These are phyloP conservation scores for Heteropelma amictum DNA, from an alignment of 2,888 invertebrate genomes.

Conservation along the genomic window DNA sequence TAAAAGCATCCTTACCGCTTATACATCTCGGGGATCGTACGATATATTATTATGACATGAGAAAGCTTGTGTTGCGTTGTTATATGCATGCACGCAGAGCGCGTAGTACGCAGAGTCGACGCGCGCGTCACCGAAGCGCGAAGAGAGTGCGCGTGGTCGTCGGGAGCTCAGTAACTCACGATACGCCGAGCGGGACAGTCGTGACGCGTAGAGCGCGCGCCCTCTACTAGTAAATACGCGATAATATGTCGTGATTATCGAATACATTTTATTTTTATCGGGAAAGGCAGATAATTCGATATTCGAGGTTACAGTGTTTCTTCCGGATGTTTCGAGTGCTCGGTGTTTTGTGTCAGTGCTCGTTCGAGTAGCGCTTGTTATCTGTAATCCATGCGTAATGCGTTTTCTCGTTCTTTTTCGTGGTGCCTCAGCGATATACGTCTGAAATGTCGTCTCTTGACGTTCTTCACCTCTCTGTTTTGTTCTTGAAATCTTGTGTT, in stretches of 20 bases:
- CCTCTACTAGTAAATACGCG: not conserved
- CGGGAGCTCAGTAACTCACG: conserved; percentile 40
- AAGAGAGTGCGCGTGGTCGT: conserved; percentile 53
- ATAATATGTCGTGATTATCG: no score
- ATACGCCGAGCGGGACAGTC: conserved; percentile 25
- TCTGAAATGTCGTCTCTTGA: not conserved
- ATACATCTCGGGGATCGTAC: not conserved
- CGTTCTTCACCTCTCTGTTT: not conserved
- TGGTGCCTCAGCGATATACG: not conserved
- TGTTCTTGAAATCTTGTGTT: conserved; percentile 64
- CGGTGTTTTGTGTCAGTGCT: not conserved
- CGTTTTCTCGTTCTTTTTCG: not conserved
- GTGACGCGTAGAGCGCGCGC: not conserved
- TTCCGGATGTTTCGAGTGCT: not conserved
- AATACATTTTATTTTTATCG: no score
- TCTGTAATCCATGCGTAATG: not conserved
- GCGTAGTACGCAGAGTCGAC: conserved; percentile 30
- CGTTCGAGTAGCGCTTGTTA: no score
- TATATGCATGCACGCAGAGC: not conserved
- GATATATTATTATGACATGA: conserved; percentile 16
- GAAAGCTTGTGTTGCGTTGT: conserved; percentile 1
- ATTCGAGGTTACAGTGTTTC: not conserved
- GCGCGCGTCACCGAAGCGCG: conserved; percentile 55
- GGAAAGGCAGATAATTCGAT: no score
- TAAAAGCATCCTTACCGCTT: not conserved